Conservation (phyloP, 2,113 vertebrate genomes). For the Panthera uncia region DNA sequence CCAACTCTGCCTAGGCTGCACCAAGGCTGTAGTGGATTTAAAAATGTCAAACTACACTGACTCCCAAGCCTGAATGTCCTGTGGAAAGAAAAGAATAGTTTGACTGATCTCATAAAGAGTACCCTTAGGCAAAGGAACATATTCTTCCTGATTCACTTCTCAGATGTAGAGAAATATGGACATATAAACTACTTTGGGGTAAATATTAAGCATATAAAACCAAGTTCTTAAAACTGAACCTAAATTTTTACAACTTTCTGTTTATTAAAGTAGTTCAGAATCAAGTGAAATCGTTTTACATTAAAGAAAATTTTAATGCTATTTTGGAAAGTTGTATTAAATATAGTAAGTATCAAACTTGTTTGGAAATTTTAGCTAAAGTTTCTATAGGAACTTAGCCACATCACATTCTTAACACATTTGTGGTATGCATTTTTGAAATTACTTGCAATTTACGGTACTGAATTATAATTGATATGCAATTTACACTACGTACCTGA, state of each 20-base stretch:
- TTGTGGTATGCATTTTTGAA: conserved; percentile 68
- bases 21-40: neutral
- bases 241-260: conserved; percentile 61
- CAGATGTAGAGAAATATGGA: conserved; percentile 53
- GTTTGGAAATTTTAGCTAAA: conserved; percentile 56
- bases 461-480: conserved; percentile 46
- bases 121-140: conserved; percentile 44
- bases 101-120: conserved; percentile 37
- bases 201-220: conserved; percentile 61
- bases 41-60: conserved; percentile 49
- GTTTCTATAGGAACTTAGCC: conserved; percentile 65
- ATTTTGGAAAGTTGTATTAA: conserved; percentile 61
- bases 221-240: conserved; percentile 55
- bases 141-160: conserved; percentile 55
- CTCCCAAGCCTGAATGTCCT: conserved; percentile 29
- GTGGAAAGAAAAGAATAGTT: conserved; percentile 4
- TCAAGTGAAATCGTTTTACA: conserved; percentile 45
- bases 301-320: neutral
- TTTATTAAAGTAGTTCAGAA: conserved; percentile 65
- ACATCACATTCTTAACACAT: conserved; percentile 70
- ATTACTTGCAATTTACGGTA: conserved; percentile 55
- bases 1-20: neutral
- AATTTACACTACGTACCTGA: conserved; percentile 49
- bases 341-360: conserved; percentile 59
- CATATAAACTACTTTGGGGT: conserved; percentile 35